Evolutionary conservation across 1,140 invertebrate species (phyloP).

Genomic region (Leptopilina clavipes): DNA sequence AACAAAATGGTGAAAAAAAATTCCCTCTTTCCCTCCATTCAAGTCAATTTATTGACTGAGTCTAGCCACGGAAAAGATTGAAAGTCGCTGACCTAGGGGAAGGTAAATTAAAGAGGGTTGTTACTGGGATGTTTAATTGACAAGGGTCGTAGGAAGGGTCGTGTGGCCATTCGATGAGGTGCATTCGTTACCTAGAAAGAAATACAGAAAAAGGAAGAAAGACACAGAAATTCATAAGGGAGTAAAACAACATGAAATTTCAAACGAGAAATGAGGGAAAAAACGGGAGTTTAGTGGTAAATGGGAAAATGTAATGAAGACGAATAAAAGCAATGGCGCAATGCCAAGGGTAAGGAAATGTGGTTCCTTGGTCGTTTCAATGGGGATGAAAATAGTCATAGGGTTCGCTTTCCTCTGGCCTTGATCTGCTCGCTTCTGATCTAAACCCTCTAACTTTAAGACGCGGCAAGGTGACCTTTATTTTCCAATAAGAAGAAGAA

Average conservation of each 20-base stretch:
- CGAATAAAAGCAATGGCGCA: conserved; percentile 20
- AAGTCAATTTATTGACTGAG: conserved; percentile 27
- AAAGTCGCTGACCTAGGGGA: conserved; percentile 32
- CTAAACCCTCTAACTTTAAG: conserved; percentile 23
- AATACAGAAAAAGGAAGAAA: not conserved
- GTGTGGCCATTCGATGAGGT: conserved; percentile 12
- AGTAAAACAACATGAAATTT: not conserved
- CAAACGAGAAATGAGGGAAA: not conserved
- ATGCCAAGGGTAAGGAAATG: conserved; percentile 32
- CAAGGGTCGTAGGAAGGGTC: conserved; percentile 17
- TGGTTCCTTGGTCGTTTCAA: not conserved
- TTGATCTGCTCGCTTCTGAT: conserved; percentile 6
- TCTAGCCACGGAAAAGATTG: conserved; percentile 31
- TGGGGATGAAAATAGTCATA: not conserved
- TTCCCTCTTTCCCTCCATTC: not conserved
- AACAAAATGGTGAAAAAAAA: conserved; percentile 2
- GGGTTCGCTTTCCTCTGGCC: not conserved
- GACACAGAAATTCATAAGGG: not conserved
- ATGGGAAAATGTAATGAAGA: conserved; percentile 31
- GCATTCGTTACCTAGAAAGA: conserved; percentile 33
- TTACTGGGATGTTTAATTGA: conserved; percentile 32
- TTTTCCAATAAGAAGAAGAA: not conserved
- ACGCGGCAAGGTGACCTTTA: conserved; percentile 33
- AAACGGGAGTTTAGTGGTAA: conserved; percentile 3
- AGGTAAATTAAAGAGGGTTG: conserved; percentile 35